Evolutionary conservation across 23 tunicate genomes (phyloP), one percentile per base, ranked within the genome.

Genomic region (Halocynthia roretzi): DNA sequence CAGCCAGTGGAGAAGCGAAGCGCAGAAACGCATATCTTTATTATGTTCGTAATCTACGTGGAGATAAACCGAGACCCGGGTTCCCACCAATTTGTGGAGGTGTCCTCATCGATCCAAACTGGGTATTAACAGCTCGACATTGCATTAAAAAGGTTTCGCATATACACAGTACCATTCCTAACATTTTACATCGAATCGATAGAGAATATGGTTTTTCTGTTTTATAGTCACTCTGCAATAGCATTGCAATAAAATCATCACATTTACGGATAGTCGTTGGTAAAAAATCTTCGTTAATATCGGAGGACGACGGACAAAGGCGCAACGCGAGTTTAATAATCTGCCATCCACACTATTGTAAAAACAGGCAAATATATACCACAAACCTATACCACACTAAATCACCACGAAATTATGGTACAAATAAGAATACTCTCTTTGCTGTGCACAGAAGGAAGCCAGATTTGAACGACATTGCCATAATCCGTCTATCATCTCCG

Each of bases 101-200:
- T 7, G 85, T 78, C 7, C 68, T 75, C 0, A 81, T 86, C 19
- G 67, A 69, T 66, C 69, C 19, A 6, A 56, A 65, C 10, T 86
- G 91, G 91, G 91, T 86, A 7, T 40, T 86, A 19, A 80, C 91
- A 6, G 91, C 91, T 8, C 51, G 85, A 50, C 91, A 86, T 68
- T 86, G 91, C 71, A 68, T 81, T 15, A 52, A 51, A 31, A 56
- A 71, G 58, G 84, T 81, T 9, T 31, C 44, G 44, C 44, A 31
- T 31, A 31, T 31, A 31, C 44, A 31, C 44, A 31, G 44, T 31
- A 31, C 44, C 44, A 31, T 31, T 31, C 44, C 44, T 31, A 0
- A 31, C 44, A 31, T 31, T 31, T 31, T 0, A 31, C 44, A 4
- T 31, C 63, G 17, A 58, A n/a, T 58, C 15, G 15, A 58, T 58